Evolutionary conservation across 1,140 invertebrate genomes (phyloP).

Genomic region (Diachasmimorpha longicaudata): DNA sequence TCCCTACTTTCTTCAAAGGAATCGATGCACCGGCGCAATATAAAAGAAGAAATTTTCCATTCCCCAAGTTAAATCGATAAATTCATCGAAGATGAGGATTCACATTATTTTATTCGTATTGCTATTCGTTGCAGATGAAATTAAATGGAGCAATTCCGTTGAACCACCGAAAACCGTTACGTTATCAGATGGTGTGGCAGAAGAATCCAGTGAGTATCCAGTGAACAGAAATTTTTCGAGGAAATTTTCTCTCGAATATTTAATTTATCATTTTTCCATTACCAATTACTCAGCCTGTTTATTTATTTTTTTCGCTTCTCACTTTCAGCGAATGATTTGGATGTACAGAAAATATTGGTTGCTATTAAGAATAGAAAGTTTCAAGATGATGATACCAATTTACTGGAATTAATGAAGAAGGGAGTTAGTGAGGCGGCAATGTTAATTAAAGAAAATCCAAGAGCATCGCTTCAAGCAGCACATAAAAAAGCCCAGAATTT

Average conservation of each 20-base stretch:
- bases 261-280: neutral
- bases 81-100: neutral
- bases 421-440: conserved; percentile 35
- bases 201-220: neutral
- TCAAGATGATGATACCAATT: conserved; percentile 28
- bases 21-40: neutral
- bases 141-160: neutral
- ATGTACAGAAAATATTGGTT: conserved; percentile 29
- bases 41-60: neutral
- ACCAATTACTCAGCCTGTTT: no score
- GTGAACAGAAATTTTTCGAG: neutral
- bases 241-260: neutral
- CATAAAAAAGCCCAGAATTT: conserved; percentile 37
- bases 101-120: neutral
- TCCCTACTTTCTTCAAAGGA: conserved; percentile 12
- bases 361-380: conserved; percentile 35
- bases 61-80: neutral
- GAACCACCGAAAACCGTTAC: neutral
- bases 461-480: conserved; percentile 37
- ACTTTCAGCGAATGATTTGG: conserved; percentile 28
- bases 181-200: neutral
- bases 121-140: neutral
- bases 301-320: neutral
- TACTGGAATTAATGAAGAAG: conserved; percentile 38
- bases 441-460: conserved; percentile 13